These are phyloP conservation scores for Pollenia angustigena DNA, from an alignment of 2,888 invertebrate genomes.

Conservation along the genomic window DNA sequence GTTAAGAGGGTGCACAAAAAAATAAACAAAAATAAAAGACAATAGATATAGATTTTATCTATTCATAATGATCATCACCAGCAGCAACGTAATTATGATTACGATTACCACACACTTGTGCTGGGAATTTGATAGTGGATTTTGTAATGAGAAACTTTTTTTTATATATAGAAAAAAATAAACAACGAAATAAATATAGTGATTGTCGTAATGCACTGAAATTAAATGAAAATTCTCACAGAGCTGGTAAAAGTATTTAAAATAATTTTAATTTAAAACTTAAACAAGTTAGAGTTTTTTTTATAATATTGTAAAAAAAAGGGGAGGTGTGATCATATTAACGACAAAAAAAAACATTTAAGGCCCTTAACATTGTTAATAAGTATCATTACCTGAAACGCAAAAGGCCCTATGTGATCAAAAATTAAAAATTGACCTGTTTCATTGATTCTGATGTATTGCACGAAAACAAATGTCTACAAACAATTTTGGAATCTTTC, in stretches of 20 bases:
- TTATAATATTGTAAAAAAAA: no score
- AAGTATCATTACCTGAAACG: no score
- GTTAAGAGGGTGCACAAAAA: not conserved
- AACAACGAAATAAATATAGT: conserved; percentile 32
- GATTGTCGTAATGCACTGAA: conserved; percentile 58
- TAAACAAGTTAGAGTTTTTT: not conserved
- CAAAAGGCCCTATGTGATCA: no score
- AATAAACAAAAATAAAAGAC: conserved; percentile 11
- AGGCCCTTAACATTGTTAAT: no score
- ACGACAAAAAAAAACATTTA: no score
- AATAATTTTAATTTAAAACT: not conserved
- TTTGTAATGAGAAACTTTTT: conserved; percentile 60
- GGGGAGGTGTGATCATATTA: no score
- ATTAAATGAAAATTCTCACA: conserved; percentile 38
- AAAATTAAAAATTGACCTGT: no score
- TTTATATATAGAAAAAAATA: conserved; percentile 13
- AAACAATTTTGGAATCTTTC: no score
- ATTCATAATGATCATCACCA: conserved; percentile 27
- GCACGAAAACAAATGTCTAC: no score
- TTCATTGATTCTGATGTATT: no score
- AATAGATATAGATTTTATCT: conserved; percentile 47
- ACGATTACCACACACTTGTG: conserved; percentile 55
- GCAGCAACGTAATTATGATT: conserved; percentile 18
- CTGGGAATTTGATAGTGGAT: conserved; percentile 56
- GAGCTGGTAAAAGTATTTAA: not conserved